These are phyloP conservation scores for Cavia aperea DNA, from an alignment of 2,113 vertebrate genomes.

Conservation along the genomic window DNA sequence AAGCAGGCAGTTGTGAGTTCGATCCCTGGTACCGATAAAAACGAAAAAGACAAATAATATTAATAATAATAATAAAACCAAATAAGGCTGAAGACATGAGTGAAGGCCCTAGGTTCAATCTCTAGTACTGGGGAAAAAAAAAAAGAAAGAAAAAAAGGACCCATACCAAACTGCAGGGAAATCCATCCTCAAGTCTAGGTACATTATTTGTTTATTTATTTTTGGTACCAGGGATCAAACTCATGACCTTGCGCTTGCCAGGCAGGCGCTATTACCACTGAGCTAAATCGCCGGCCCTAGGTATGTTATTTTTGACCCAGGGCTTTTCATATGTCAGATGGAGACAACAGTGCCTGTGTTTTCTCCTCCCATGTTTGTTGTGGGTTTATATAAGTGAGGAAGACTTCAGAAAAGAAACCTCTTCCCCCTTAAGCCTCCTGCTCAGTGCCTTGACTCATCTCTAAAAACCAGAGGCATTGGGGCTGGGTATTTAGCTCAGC, in stretches of 20 bases:
- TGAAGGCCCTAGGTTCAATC: neutral
- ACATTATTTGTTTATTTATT: no score
- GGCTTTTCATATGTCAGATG: neutral
- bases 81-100: neutral
- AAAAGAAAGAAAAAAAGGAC: neutral
- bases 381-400: neutral
- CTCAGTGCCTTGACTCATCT: conserved; percentile 7
- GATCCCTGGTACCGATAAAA: no score
- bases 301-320: neutral
- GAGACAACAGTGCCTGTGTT: neutral
- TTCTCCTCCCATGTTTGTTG: neutral
- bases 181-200: neutral
- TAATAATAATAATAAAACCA: neutral
- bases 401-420: neutral
- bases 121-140: neutral
- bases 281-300: no score
- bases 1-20: no score
- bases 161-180: neutral
- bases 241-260: no score
- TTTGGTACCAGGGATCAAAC: no score
- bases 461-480: neutral
- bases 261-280: no score
- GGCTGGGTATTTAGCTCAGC: no score
- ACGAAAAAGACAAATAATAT: no score
- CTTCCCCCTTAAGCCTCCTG: neutral